Evolutionary conservation across 2,113 vertebrate genomes (phyloP).

Genomic region (Varanus komodoensis): DNA sequence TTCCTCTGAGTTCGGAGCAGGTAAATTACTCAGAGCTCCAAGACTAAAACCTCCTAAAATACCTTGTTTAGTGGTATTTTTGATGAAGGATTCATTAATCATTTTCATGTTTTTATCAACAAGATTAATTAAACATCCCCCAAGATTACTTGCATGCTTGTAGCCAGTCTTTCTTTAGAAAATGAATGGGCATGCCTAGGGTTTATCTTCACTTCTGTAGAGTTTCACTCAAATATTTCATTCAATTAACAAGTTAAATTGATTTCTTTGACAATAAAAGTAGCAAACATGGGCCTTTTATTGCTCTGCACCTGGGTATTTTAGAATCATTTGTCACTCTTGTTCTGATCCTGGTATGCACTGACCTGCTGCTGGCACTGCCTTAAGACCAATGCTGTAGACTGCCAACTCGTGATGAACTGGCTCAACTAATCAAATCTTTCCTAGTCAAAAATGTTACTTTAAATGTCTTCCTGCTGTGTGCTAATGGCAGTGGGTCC

Average conservation of each 20-base stretch:
- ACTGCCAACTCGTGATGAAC: conserved; percentile 12
- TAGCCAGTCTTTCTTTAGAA: conserved; percentile 50
- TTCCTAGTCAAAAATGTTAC: not conserved
- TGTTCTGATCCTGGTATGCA: not conserved
- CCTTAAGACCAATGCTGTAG: not conserved
- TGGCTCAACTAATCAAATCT: not conserved
- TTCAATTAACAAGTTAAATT: conserved; percentile 36
- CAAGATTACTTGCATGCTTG: conserved; percentile 36
- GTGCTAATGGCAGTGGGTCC: not conserved
- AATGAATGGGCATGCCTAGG: conserved; percentile 8
- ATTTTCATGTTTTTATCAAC: conserved; percentile 60
- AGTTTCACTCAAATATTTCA: conserved; percentile 46
- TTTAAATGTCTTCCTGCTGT: not conserved
- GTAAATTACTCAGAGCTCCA: conserved; percentile 39
- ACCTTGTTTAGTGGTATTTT: conserved; percentile 39
- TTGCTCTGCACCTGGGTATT: not conserved
- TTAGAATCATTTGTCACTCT: conserved; percentile 29
- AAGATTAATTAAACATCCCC: conserved; percentile 62
- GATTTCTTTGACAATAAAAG: conserved; percentile 37
- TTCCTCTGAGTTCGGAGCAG: conserved; percentile 57
- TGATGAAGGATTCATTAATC: conserved; percentile 54
- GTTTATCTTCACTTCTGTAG: conserved; percentile 40
- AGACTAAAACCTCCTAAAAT: conserved; percentile 39
- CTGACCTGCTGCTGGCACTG: not conserved
- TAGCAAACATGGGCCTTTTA: conserved; percentile 19